phyloP scores from a whole-genome alignment of 1,140 invertebrate genomes.

The Leptinotarsa undecemlineata region DNA sequence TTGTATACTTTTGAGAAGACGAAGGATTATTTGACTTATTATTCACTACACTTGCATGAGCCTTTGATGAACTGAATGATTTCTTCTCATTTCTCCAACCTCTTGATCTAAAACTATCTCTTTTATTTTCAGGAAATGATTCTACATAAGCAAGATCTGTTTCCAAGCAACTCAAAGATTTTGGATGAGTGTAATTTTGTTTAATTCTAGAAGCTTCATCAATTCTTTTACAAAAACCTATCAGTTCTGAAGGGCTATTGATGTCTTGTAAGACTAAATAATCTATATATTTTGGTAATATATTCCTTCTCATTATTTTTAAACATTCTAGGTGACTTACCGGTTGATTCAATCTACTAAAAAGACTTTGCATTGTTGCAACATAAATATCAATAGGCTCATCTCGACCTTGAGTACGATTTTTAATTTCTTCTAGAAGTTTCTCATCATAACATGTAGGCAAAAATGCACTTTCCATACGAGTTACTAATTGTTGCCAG shows the following conservation, averaged over 20 bases:
- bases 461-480: background rate
- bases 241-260: background rate
- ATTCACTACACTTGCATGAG: background rate
- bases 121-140: background rate
- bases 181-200: background rate
- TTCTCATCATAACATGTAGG: background rate
- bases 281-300: constrained; percentile 5
- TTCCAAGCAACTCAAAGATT: background rate
- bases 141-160: background rate
- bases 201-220: background rate
- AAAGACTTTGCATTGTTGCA: background rate
- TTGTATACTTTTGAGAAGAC: background rate
- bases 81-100: background rate
- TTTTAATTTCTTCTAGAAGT: background rate
- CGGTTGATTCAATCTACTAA: constrained; percentile 2
- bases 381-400: background rate
- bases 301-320: constrained; percentile 1
- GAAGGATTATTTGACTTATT: background rate
- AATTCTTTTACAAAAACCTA: constrained; percentile 1
- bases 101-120: background rate
- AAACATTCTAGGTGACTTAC: background rate
- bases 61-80: background rate
- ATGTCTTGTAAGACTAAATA: background rate
- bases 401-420: constrained; percentile 1
- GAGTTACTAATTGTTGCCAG: background rate